Percentiles rank a stretch among this genome's conserved stretches.
Conservation (phyloP, 1,140 invertebrate species). For the Fopius arisanus region DNA sequence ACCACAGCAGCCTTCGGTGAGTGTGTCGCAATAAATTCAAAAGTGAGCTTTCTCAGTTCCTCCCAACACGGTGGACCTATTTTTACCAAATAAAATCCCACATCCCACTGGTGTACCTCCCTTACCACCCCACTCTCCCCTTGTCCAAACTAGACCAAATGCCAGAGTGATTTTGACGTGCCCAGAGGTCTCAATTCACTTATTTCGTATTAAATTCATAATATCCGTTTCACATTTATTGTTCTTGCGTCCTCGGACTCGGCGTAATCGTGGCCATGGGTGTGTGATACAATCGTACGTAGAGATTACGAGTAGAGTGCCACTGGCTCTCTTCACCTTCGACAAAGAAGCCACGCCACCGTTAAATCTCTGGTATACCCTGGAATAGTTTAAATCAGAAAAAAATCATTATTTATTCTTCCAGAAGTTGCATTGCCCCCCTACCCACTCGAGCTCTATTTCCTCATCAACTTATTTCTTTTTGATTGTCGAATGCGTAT, state of each 20-base stretch:
- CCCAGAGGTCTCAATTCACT: background rate
- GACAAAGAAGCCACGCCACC: background rate
- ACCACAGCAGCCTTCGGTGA: constrained; percentile 63
- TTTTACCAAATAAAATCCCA: constrained; percentile 27
- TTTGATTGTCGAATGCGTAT: constrained; percentile 1
- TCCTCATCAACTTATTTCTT: background rate
- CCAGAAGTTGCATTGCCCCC: background rate
- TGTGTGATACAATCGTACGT: background rate
- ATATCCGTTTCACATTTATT: constrained; percentile 13
- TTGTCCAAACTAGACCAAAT: background rate
- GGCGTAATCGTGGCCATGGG: constrained; percentile 8
- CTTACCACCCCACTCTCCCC: constrained; percentile 7
- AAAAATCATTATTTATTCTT: background rate
- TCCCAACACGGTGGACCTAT: constrained; percentile 23
- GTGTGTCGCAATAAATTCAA: constrained; percentile 33
- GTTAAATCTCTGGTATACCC: background rate
- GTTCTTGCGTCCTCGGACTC: constrained; percentile 1
- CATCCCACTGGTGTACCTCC: background rate
- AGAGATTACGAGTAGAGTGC: constrained; percentile 1
- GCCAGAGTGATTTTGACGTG: background rate
- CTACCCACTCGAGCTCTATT: background rate
- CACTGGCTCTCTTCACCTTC: background rate
- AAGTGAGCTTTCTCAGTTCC: constrained; percentile 16
- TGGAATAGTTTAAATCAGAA: background rate
- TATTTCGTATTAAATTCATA: constrained; percentile 7